Percentiles rank a stretch among this genome's conserved stretches.
Evolutionary conservation across 2,888 invertebrate genomes (phyloP).

Genomic region (Spodoptera littoralis): DNA sequence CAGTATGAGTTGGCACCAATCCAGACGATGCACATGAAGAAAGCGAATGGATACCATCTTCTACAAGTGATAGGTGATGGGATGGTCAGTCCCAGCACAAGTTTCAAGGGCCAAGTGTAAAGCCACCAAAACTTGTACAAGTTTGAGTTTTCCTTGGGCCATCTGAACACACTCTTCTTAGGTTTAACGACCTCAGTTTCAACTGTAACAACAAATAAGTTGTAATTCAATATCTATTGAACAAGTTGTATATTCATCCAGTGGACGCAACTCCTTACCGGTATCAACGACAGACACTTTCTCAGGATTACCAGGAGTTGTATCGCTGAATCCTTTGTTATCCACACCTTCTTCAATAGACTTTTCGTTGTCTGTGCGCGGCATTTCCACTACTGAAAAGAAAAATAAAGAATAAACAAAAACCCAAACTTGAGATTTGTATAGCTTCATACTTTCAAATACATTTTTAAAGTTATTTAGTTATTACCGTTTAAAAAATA

Average conservation of each 20-base stretch:
- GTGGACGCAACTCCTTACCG: constrained; percentile 35
- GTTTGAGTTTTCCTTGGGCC: constrained; percentile 75
- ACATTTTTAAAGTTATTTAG: too few species aligned
- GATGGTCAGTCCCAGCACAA: constrained; percentile 90
- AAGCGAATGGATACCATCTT: constrained; percentile 92
- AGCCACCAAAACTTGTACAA: constrained; percentile 89
- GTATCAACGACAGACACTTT: constrained; percentile 60
- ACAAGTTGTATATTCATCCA: not conserved
- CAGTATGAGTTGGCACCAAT: constrained; percentile 95
- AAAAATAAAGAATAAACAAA: too few species aligned
- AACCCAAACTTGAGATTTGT: too few species aligned
- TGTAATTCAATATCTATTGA: not conserved
- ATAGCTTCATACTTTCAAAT: too few species aligned
- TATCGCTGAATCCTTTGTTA: constrained; percentile 70
- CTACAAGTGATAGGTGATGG: constrained; percentile 91
- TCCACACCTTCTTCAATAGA: constrained; percentile 75
- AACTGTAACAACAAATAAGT: constrained; percentile 42
- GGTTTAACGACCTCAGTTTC: constrained; percentile 59
- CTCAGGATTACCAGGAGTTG: constrained; percentile 56
- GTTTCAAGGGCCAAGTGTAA: constrained; percentile 92
- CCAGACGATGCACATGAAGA: constrained; percentile 95
- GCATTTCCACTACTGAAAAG: constrained; percentile 76
- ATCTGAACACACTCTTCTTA: constrained; percentile 78
- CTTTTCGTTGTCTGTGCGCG: constrained; percentile 67
- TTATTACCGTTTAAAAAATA: too few species aligned